Percentiles rank a stretch among this genome's conserved stretches.
Evolutionary conservation across 2,113 vertebrate genomes (phyloP).

Genomic region (Falco punctatus): DNA sequence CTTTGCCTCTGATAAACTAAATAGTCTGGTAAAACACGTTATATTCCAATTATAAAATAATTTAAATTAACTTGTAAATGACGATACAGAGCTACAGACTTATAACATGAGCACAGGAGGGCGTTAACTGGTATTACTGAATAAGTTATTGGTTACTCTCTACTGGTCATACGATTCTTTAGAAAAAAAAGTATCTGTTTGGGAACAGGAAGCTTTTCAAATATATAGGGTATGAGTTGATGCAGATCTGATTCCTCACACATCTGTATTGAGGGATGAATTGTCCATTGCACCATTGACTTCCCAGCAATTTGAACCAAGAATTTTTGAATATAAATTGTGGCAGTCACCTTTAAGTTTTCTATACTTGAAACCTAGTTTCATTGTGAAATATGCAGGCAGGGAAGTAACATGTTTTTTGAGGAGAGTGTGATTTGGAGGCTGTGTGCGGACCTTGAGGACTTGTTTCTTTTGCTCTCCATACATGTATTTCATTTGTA

Average conservation of each 20-base stretch:
- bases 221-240: background rate
- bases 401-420: background rate
- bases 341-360: background rate
- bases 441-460: background rate
- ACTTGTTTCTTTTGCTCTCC: background rate
- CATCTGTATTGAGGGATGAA: background rate
- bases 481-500: background rate
- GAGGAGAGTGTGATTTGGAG: background rate
- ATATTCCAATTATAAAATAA: background rate
- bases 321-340: background rate
- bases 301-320: background rate
- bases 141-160: background rate
- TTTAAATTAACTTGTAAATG: background rate
- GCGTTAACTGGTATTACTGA: background rate
- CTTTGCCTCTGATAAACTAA: background rate
- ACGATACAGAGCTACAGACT: background rate
- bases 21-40: background rate
- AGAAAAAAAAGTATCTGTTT: background rate
- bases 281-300: background rate
- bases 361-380: background rate
- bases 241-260: background rate
- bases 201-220: background rate
- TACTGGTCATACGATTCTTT: background rate
- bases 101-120: background rate
- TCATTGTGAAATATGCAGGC: background rate